A percentile compares a stretch with the other conserved stretches of the same genome.
Conservation (phyloP, 2,113 vertebrate genomes). For the Capra hircus region DNA sequence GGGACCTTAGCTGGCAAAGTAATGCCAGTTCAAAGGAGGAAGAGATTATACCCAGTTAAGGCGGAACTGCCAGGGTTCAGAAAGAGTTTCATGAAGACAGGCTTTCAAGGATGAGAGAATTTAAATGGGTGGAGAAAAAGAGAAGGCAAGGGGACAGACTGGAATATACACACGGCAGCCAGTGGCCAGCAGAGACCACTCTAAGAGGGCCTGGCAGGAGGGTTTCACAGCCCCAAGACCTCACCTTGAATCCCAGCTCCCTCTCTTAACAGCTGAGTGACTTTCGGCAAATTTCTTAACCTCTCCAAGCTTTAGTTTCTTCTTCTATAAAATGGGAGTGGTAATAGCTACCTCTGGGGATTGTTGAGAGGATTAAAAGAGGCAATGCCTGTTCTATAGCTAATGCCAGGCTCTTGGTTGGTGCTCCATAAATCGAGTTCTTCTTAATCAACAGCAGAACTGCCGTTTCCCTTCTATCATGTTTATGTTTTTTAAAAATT, state of each 20-base stretch:
- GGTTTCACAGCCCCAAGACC: not conserved
- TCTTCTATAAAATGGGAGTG: not conserved
- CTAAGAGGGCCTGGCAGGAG: not conserved
- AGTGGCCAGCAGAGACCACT: not conserved
- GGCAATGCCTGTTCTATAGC: not conserved
- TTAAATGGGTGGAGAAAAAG: not conserved
- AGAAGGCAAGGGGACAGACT: not conserved
- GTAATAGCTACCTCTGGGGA: not conserved
- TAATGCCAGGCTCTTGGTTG: not conserved
- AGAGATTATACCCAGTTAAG: not conserved
- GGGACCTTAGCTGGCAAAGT: too few species aligned
- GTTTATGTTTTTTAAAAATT: not conserved
- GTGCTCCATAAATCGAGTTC: not conserved
- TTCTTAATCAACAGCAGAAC: not conserved
- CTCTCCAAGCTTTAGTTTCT: not conserved
- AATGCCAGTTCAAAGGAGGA: not conserved
- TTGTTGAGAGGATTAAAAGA: not conserved
- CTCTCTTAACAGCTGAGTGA: not conserved
- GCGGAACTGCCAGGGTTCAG: not conserved
- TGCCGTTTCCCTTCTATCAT: not conserved
- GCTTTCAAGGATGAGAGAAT: not conserved
- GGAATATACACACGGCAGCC: not conserved
- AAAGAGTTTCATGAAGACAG: not conserved
- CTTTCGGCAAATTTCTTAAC: not conserved
- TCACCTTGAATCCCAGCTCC: not conserved